Evolutionary conservation across 2,888 invertebrate species (phyloP), one percentile per base, ranked within the genome.

Genomic region (Crioceris asparagi): DNA sequence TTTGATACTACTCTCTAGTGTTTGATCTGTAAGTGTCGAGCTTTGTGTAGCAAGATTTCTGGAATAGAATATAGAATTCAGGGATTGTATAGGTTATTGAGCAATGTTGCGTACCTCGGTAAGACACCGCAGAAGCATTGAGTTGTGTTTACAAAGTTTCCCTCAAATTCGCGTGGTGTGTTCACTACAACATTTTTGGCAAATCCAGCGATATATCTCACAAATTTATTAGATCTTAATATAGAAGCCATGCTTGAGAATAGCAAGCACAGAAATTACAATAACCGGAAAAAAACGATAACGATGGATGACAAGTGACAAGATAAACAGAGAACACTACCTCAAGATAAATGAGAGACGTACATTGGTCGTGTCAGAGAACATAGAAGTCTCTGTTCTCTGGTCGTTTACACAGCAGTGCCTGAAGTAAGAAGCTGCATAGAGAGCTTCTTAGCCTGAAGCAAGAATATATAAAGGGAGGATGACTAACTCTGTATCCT

Each of bases 131-230:
- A 70, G 44, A 69, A 53, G 53, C 69, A 70, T 53, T 70, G 66
- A 12, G 67, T 56, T 40, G 62, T 64, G 49, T 68, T 70, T 14
- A 71, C 54, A 18, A 76, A 65, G 59, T 66, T 74, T 7, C 69
- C 70, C 59, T 80, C 79, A 46, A 74, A 70, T 50, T 77, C 76
- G 47, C 75, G 72, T 2, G 76, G 73, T 11, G 77, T 70, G 59
- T 76, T 79, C 21, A 77, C 64, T 32, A 79, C 72, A 30, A 81
- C 68, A 52, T 77, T 80, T 51, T 77, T 70, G 25, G 81, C 78
- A 50, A 81, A 77, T 53, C 78, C 77, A 46, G 79, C 77, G 55
- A 82, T 78, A 61, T 79, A 79, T 48, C 81, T 72, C 47, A 82
- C 71, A 65, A 82, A 77, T 64, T 82, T 83, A 21, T 81, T 80